Evolutionary conservation across 2,797 vertebrate species (phyloP), one percentile per base, ranked within the genome.

Genomic region (Lophius americanus): DNA sequence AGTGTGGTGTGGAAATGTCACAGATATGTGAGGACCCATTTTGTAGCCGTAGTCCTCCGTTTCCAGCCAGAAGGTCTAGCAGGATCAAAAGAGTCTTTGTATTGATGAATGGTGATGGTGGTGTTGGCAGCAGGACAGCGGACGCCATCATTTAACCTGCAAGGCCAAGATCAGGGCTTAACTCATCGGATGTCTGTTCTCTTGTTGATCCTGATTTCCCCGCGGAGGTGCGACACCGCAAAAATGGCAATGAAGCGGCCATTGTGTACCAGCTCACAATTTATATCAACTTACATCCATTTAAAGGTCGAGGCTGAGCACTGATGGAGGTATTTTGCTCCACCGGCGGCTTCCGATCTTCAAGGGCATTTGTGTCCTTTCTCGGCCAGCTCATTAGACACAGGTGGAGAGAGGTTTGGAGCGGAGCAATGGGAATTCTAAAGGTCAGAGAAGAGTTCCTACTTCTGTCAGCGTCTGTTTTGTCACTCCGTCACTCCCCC

Each of bases 1-100:
- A 38, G 13, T 85, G 72, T 82, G 48, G 75, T 71, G 78, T 76
- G 83, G 81, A 91, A 90, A 92, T 91, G 88, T 90, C 90, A 91
- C 61, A 78, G 85, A 82, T 79, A 84, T 84, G 73, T 23, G 70
- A 86, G 70, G 68, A 66, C 57, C 64, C 66, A 70, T 85, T 88
- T 79, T 36, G 2, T 53, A 72, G 81, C 79, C 76, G 76, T 75
- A 76, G 35, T 67, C 65, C 77, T 88, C 90, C 85, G 83, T 89
- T 85, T 85, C 67, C 65, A 79, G 80, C 86, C 81, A 82, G 78
- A 86, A 85, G 85, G 78, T 81, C 69, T 73, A 46, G 60, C 59
- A 60, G 68, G 85, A 89, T 90, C 86, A 86, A 89, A 85, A 79
- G 75, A 80, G 60, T 70, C 76, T 73, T 62, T 33, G 71, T 64